A percentile compares a stretch with the other conserved stretches of the same genome.
These are phyloP conservation scores for Characodon lateralis DNA, from an alignment of 2,797 vertebrate species.

Conservation along the genomic window DNA sequence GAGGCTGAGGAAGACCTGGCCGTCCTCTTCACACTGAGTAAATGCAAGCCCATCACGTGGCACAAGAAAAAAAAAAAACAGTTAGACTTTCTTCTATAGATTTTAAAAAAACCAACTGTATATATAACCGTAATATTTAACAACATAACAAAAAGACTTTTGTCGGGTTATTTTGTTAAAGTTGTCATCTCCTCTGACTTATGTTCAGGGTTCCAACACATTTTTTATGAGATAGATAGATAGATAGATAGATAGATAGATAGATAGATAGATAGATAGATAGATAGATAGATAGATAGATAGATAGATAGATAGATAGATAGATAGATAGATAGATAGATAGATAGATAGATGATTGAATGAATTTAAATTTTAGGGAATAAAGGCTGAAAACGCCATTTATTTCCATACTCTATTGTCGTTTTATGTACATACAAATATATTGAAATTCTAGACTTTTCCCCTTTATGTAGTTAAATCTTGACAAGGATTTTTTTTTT, in stretches of 20 bases:
- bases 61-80: background rate
- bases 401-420: background rate
- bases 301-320: too few species aligned
- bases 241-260: too few species aligned
- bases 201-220: background rate
- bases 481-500: background rate
- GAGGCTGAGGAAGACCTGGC: conserved; percentile 96
- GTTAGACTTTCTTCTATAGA: background rate
- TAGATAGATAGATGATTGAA: too few species aligned
- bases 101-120: background rate
- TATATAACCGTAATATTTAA: background rate
- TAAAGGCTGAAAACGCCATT: background rate
- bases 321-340: too few species aligned
- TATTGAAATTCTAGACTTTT: background rate
- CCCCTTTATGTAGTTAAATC: background rate
- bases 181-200: background rate
- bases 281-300: too few species aligned
- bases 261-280: too few species aligned
- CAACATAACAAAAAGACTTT: background rate
- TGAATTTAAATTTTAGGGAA: too few species aligned
- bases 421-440: background rate
- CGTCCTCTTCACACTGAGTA: conserved; percentile 92
- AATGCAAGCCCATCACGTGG: background rate
- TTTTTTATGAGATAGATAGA: too few species aligned
- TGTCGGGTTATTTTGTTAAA: too few species aligned